Evolutionary conservation across 2,113 vertebrate genomes (phyloP).

Genomic region (Brachionichthys hirsutus): DNA sequence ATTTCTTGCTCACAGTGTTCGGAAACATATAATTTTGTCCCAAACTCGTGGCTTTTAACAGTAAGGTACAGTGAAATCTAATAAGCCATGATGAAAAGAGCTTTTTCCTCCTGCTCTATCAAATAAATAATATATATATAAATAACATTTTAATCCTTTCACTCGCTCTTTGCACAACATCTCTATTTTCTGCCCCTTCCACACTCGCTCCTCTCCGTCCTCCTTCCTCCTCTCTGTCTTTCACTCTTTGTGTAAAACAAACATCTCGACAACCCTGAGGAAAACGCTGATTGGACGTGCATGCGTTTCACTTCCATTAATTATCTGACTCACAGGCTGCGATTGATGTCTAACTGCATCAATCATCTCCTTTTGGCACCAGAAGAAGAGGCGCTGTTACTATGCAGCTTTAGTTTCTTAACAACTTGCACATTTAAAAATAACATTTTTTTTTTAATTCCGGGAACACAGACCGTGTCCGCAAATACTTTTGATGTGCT

Average conservation of each 20-base stretch:
- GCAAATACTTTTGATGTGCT: background rate
- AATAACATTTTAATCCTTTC: constrained; percentile 29
- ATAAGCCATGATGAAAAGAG: constrained; percentile 62
- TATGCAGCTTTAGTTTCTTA: constrained; percentile 53
- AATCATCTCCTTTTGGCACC: constrained; percentile 58
- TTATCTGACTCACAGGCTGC: constrained; percentile 61
- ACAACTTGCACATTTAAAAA: constrained; percentile 55
- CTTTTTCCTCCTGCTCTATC: constrained; percentile 45
- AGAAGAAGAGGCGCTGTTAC: constrained; percentile 51
- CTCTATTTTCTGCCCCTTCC: constrained; percentile 4
- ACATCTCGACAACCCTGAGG: constrained; percentile 47
- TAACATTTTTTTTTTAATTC: constrained; percentile 40
- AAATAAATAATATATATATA: constrained; percentile 30
- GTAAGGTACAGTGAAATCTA: constrained; percentile 65
- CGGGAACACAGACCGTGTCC: constrained; percentile 30
- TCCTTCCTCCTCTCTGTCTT: constrained; percentile 27
- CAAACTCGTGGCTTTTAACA: constrained; percentile 63
- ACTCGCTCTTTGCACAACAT: constrained; percentile 31
- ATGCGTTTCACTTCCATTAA: constrained; percentile 59
- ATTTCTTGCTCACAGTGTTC: constrained; percentile 66
- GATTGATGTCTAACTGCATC: constrained; percentile 68
- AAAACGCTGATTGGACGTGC: constrained; percentile 41
- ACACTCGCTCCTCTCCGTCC: constrained; percentile 22
- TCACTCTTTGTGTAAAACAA: constrained; percentile 56
- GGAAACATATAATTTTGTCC: constrained; percentile 71